phyloP scores from a whole-genome alignment of 2,113 vertebrate species.

The Chloropsis cyanopogon region DNA sequence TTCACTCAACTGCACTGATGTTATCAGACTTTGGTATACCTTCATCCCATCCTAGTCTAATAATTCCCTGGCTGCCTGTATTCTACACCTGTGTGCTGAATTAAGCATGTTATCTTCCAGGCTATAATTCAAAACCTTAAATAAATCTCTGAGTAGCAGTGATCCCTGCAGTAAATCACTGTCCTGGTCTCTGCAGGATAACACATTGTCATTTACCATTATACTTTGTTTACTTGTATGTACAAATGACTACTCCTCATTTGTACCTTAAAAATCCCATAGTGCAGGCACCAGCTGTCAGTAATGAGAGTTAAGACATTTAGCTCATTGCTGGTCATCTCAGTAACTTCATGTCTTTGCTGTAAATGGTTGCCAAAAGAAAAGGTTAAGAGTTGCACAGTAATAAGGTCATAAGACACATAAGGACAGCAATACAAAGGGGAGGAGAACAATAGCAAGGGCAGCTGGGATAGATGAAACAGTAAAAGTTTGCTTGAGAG shows the following conservation, averaged over 20 bases:
- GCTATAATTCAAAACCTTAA: background rate
- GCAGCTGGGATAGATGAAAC: slow-evolving; percentile 8
- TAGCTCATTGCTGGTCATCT: background rate
- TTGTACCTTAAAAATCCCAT: background rate
- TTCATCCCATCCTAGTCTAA: background rate
- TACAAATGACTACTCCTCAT: background rate
- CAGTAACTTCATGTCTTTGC: slow-evolving; percentile 6
- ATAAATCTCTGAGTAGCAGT: background rate
- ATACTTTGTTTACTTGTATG: background rate
- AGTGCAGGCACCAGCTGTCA: background rate
- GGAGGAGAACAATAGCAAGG: slow-evolving; percentile 14
- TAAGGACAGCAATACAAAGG: slow-evolving; percentile 20
- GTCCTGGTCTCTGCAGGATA: background rate
- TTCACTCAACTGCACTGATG: background rate
- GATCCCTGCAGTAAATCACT: background rate
- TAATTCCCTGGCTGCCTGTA: background rate
- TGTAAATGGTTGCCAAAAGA: slow-evolving; percentile 5
- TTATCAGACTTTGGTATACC: background rate
- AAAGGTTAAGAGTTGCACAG: slow-evolving; percentile 30
- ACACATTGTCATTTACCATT: background rate
- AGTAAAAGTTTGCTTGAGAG: slow-evolving; percentile 16
- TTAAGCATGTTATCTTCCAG: background rate
- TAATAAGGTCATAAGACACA: slow-evolving; percentile 37
- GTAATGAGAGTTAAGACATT: slow-evolving; percentile 3
- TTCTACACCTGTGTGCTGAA: background rate